phyloP scores from a whole-genome alignment of 2,888 invertebrate genomes.

The Tenthredo scrophulariae region DNA sequence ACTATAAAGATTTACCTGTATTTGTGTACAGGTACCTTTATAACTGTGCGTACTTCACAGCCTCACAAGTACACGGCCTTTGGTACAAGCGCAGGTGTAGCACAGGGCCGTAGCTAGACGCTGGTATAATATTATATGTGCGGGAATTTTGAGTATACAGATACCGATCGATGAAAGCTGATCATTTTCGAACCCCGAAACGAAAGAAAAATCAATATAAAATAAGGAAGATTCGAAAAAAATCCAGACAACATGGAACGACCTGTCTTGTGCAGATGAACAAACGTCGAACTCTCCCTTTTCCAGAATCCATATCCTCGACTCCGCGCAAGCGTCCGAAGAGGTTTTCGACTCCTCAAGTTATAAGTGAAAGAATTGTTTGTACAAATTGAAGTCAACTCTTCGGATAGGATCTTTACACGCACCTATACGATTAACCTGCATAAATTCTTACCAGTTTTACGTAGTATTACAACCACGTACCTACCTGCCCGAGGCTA shows the following conservation, averaged over 20 bases:
- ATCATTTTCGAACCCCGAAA: background rate
- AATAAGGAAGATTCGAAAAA: background rate
- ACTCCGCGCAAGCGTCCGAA: background rate
- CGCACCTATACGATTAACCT: background rate
- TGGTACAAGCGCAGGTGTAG: conserved; percentile 18
- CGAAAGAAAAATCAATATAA: background rate
- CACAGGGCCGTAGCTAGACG: background rate
- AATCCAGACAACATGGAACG: too few relatives aligned
- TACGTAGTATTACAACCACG: background rate
- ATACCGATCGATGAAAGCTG: too few relatives aligned
- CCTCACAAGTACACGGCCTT: conserved; percentile 1
- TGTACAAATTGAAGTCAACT: background rate
- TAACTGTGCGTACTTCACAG: conserved; percentile 12
- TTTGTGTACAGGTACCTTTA: conserved; percentile 1
- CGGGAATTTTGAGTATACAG: too few relatives aligned
- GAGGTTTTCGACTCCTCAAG: background rate
- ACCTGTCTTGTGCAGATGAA: conserved; percentile 18
- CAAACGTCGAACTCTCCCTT: conserved; percentile 7
- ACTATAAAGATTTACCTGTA: background rate
- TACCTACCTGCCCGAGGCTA: background rate
- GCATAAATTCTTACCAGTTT: background rate
- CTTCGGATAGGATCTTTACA: background rate
- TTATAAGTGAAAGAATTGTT: background rate
- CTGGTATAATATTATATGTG: too few relatives aligned
- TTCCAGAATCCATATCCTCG: background rate